Base-by-base conservation (phyloP, 2,797 vertebrate genomes). In the Jordanella pulchra region DNA sequence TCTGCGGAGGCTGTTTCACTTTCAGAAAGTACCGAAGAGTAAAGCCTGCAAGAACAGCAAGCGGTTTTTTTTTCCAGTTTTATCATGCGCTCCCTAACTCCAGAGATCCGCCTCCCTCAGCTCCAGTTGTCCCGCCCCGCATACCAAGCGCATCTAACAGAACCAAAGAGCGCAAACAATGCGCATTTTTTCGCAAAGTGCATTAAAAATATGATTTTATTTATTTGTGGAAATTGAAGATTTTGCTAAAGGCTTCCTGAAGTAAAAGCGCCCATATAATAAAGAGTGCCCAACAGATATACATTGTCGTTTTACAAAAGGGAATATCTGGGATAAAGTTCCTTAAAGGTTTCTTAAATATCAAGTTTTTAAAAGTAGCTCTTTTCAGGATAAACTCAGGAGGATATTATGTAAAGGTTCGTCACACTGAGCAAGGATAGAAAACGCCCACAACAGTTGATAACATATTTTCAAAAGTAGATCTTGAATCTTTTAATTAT, bases 1-100 rank as follows among this genome's bases (percentile, higher is more conserved):
- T 64, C 25, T 13, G 48, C 10, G 51, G 54, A 27, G 23, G 2
- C 18, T 39, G 15, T 30, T 35, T 3, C 3, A 51, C 25, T 3
- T 63, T 54, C 27, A 12, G 47, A 1, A 63, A 25, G 61, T 12
- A 0, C 7, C n/a, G 56, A 28, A 39, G 15, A 44, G 4, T 0
- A 0, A 32, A 2, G 6, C 0, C 0, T 9, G 4, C 11, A 1
- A 72, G n/a, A 18, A 17, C 0, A 53, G 64, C 39, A 0, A n/a
- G 7, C 32, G n/a, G 3, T 1, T 2, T 45, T 0, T 39, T 51
- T 35, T 25, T 61, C 58, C 0, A 0, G 35, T 4, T 47, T 75
- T 63, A 77, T 86, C 80, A 72, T 61, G 84, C 9, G 86, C 74
- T 89, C 72, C 69, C 63, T 51, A 78, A 80, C 23, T 45, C 11